These are phyloP conservation scores for Phenacoccus solenopsis DNA, from an alignment of 1,140 invertebrate genomes.

Conservation along the genomic window DNA sequence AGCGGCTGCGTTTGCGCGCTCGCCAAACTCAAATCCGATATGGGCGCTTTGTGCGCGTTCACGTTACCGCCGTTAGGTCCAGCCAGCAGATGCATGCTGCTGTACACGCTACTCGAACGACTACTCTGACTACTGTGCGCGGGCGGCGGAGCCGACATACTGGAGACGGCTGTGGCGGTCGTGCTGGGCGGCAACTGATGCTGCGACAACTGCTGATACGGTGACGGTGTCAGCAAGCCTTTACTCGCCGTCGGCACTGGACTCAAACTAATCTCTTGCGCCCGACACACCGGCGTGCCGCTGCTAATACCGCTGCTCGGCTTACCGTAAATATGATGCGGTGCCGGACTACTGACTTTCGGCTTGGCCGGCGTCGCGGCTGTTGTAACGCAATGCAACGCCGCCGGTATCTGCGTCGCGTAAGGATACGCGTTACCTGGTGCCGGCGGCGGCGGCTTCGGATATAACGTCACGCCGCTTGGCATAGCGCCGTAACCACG, in stretches of 20 bases:
- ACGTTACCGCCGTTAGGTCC: too few species aligned
- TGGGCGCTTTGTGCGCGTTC: not conserved
- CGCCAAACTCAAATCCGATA: conserved; percentile 27
- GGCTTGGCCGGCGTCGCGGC: conserved; percentile 39
- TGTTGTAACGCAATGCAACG: not conserved
- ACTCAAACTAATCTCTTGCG: conserved; percentile 32
- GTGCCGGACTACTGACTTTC: conserved; percentile 63
- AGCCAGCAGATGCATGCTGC: too few species aligned
- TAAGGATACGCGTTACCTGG: not conserved
- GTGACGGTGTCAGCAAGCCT: conserved; percentile 46
- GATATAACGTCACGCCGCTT: not conserved
- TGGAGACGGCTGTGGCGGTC: conserved; percentile 20
- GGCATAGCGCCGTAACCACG: conserved; percentile 15
- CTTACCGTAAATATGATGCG: conserved; percentile 63
- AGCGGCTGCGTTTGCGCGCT: conserved; percentile 50
- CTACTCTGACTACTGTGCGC: conserved; percentile 28
- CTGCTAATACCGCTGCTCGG: conserved; percentile 47
- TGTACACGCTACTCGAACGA: not conserved
- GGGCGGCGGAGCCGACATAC: conserved; percentile 39
- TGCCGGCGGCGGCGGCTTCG: not conserved
- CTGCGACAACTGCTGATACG: conserved; percentile 47
- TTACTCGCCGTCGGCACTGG: conserved; percentile 43
- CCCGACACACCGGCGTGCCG: conserved; percentile 45
- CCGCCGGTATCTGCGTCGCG: not conserved
- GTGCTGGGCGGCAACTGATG: conserved; percentile 37